Conservation (phyloP, 2,888 invertebrate species). For the Slavum lentiscoides region DNA sequence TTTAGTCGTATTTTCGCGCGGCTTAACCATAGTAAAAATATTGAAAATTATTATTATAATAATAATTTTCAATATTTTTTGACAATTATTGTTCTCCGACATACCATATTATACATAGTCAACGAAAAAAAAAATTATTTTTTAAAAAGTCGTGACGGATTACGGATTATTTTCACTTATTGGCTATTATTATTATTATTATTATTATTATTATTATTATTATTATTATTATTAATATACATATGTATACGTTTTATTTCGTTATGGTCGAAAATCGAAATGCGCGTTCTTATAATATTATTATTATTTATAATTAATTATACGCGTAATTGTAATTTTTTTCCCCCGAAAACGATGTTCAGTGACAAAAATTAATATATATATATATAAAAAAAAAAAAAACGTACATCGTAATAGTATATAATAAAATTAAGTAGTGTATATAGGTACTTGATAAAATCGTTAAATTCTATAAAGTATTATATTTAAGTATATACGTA, state of each 20-base stretch:
- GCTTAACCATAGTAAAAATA: constrained; percentile 8
- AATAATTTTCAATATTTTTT: too few relatives aligned
- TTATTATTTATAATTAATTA: too few relatives aligned
- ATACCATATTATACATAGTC: neutral
- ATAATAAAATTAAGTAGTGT: constrained; percentile 1
- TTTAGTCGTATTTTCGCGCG: constrained; percentile 6
- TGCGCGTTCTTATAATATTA: neutral
- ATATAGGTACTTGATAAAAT: neutral
- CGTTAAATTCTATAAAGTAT: constrained; percentile 18
- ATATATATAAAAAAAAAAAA: constrained; percentile 21
- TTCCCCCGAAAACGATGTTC: neutral
- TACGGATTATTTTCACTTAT: constrained; percentile 19
- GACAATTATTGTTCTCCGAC: neutral
- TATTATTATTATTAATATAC: neutral
- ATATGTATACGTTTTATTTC: neutral
- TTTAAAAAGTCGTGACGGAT: neutral
- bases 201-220: constrained; percentile 1
- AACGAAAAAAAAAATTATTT: neutral
- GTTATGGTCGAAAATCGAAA: constrained; percentile 9
- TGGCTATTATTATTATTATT: constrained; percentile 14
- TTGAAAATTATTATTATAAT: neutral
- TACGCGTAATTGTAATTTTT: neutral
- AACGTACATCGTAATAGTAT: constrained; percentile 2
- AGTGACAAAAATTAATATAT: constrained; percentile 8
- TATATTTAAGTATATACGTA: constrained; percentile 15